phyloP scores from a whole-genome alignment of 2,113 vertebrate genomes.

The Eidolon helvum region DNA sequence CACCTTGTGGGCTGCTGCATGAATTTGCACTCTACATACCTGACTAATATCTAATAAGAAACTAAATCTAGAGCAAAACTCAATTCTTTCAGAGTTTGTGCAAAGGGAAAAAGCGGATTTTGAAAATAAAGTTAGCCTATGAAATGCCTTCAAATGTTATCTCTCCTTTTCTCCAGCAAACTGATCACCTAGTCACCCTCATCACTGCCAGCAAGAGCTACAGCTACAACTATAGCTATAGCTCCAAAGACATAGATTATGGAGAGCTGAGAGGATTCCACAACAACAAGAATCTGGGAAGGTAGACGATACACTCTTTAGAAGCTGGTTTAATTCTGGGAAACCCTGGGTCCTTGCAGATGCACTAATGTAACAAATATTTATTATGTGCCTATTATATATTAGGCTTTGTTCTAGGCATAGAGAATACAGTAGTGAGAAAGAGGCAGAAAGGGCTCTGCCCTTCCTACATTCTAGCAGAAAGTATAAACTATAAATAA shows the following conservation, averaged over 20 bases:
- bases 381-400: background rate
- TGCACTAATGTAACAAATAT: background rate
- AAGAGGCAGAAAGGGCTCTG: background rate
- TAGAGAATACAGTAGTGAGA: background rate
- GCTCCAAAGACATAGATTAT: background rate
- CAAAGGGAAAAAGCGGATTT: background rate
- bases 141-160: background rate
- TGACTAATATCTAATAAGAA: background rate
- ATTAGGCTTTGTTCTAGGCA: background rate
- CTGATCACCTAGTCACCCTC: background rate
- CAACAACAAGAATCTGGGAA: background rate
- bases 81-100: background rate
- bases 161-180: background rate
- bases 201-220: background rate
- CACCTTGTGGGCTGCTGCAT: background rate
- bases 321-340: background rate
- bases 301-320: rapidly evolving
- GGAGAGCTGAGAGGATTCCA: background rate
- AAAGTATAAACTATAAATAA: background rate
- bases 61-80: background rate
- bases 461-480: background rate
- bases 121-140: background rate
- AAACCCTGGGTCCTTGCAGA: background rate
- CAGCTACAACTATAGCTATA: background rate
- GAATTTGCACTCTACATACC: background rate